A percentile compares a stretch with the other conserved stretches of the same genome.
These are phyloP conservation scores for Myotis vivesi DNA, from an alignment of 2,797 vertebrate genomes.

Conservation along the genomic window DNA sequence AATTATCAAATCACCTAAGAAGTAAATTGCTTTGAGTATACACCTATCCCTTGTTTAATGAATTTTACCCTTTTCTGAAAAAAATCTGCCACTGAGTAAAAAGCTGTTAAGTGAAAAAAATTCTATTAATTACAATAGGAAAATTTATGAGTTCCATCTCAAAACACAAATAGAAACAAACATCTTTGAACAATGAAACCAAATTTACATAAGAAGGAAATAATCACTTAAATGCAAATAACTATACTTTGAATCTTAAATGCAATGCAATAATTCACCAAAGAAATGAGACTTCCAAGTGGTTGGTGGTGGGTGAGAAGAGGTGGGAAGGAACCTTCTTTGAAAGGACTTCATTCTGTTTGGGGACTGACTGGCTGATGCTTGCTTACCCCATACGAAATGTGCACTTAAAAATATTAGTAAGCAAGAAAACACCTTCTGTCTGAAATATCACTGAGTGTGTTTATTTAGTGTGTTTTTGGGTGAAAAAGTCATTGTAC, in stretches of 20 bases:
- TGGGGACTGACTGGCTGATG: background rate
- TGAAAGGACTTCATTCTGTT: background rate
- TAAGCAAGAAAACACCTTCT: background rate
- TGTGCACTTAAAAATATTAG: background rate
- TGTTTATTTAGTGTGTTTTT: background rate
- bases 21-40: constrained; percentile 53
- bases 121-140: background rate
- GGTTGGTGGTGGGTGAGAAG: background rate
- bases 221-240: background rate
- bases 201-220: background rate
- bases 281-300: background rate
- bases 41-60: constrained; percentile 42
- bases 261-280: background rate
- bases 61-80: constrained; percentile 40
- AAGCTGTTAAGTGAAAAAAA: background rate
- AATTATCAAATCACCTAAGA: constrained; percentile 74
- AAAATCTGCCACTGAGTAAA: constrained; percentile 6
- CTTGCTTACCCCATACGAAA: background rate
- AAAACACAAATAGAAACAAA: constrained; percentile 1
- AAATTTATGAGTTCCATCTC: background rate
- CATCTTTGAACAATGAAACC: background rate
- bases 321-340: background rate
- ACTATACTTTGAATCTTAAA: background rate
- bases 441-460: background rate
- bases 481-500: background rate